Evolutionary conservation across 1,140 invertebrate genomes (phyloP).

Genomic region (Drosophila malerkotliana): DNA sequence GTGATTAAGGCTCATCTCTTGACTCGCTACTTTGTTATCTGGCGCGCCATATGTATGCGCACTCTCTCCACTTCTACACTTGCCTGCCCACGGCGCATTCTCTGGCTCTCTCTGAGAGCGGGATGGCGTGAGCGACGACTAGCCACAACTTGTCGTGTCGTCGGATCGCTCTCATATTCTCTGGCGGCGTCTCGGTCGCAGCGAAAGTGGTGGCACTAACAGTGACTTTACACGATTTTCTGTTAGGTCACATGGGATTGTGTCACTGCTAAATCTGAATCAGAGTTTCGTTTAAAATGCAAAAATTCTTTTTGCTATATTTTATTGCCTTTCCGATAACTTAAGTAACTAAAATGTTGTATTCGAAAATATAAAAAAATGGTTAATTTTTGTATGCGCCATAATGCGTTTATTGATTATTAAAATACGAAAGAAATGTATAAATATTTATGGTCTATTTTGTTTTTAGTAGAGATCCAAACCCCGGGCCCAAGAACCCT

Average conservation of each 20-base stretch:
- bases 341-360: not conserved
- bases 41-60: constrained; percentile 46
- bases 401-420: not conserved
- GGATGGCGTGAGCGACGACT: not conserved
- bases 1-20: constrained; percentile 36
- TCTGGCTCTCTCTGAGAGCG: not conserved
- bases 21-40: constrained; percentile 32
- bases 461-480: not conserved
- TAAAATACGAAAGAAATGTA: not conserved
- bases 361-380: not conserved
- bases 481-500: not conserved
- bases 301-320: not conserved
- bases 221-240: not conserved
- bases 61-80: constrained; percentile 22
- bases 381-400: not conserved
- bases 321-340: not conserved
- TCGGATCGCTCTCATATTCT: constrained; percentile 1
- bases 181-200: not conserved
- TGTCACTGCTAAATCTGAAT: not conserved
- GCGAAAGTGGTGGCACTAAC: constrained; percentile 1
- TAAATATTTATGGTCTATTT: not conserved
- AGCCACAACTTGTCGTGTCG: not conserved
- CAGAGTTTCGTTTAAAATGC: not conserved
- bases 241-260: not conserved
- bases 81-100: not conserved